These are phyloP conservation scores for Pagetopsis macropterus DNA, from an alignment of 2,797 vertebrate genomes.

Conservation along the genomic window DNA sequence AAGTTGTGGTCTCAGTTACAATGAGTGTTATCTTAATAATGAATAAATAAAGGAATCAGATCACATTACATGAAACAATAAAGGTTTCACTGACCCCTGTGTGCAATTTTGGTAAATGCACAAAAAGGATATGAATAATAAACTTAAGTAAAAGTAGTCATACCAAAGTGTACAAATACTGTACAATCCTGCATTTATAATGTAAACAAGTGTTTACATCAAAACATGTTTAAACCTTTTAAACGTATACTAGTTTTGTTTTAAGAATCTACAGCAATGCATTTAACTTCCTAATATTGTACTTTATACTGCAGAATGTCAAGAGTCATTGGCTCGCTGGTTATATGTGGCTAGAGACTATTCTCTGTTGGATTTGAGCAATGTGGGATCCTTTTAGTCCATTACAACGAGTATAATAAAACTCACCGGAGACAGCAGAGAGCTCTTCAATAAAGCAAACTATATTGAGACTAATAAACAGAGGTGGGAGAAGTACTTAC, in stretches of 20 bases:
- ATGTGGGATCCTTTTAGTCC: neutral
- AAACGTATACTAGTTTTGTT: neutral
- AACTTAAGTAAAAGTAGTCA: too few species aligned
- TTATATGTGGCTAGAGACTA: neutral
- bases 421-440: neutral
- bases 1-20: slow-evolving; percentile 46
- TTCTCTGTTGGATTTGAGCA: neutral
- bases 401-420: neutral
- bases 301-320: too few species aligned
- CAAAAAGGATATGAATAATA: neutral
- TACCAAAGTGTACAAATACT: neutral
- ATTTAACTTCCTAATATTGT: too few species aligned
- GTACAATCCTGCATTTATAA: too few species aligned
- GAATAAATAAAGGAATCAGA: slow-evolving; percentile 29
- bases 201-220: too few species aligned
- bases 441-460: neutral
- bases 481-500: too few species aligned
- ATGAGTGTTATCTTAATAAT: slow-evolving; percentile 36
- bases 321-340: too few species aligned
- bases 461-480: neutral
- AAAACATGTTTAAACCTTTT: neutral
- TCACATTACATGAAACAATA: neutral
- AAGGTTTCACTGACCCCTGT: neutral
- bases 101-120: slow-evolving; percentile 1
- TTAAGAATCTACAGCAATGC: too few species aligned